Conservation (phyloP, 2,888 invertebrate genomes). For the Smittia aterrima region DNA sequence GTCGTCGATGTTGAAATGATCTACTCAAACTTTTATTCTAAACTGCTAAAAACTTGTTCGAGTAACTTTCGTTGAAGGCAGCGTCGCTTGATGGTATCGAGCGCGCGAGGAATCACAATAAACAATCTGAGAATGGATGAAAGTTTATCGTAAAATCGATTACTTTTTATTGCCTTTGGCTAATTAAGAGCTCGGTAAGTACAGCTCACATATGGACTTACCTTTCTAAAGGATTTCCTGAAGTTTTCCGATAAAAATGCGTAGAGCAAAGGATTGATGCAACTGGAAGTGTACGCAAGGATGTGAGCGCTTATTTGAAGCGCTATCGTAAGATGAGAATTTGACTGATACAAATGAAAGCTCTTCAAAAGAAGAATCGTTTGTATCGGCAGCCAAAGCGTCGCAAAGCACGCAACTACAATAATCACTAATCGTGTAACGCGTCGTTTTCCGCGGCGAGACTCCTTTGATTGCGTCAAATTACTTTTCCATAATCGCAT, state of each 20-base stretch:
- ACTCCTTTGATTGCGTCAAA: constrained; percentile 54
- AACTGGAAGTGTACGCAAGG: constrained; percentile 69
- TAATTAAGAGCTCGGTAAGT: not conserved
- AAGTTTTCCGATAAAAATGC: constrained; percentile 93
- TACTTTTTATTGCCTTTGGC: not conserved
- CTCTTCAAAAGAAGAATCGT: constrained; percentile 56
- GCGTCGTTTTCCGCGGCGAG: constrained; percentile 73
- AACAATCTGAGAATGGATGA: constrained; percentile 22
- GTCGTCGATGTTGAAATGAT: not conserved
- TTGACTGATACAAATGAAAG: constrained; percentile 58
- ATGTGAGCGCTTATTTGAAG: constrained; percentile 71
- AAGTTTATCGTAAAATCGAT: not conserved
- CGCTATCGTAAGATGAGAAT: constrained; percentile 61
- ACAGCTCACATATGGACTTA: constrained; percentile 44
- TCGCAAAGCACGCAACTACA: constrained; percentile 81
- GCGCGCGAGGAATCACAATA: constrained; percentile 19
- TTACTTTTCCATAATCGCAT: constrained; percentile 32
- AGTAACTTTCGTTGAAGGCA: not conserved
- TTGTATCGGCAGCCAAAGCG: constrained; percentile 28
- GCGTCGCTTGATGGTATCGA: not conserved
- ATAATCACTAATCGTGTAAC: constrained; percentile 89
- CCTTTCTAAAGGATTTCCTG: constrained; percentile 79
- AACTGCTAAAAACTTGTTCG: constrained; percentile 10
- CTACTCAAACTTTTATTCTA: not conserved
- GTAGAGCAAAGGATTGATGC: constrained; percentile 91